Evolutionary conservation across 2,797 vertebrate genomes (phyloP), one percentile per base, ranked within the genome.

Genomic region (Apodemus agrarius): DNA sequence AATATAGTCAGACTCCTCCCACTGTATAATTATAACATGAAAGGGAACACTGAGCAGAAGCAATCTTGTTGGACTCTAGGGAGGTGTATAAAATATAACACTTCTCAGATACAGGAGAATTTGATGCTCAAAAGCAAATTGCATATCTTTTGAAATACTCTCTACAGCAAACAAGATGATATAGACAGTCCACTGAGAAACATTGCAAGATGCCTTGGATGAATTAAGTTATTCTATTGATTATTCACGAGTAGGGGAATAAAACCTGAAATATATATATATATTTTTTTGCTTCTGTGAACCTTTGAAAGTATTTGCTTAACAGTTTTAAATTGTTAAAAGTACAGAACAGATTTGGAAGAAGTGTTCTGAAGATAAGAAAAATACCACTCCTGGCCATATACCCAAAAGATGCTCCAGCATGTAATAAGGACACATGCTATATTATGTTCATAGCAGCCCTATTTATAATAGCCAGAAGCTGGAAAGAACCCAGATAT

Each of bases 321-420:
- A 83, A 16, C 5, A 49, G 72, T 10, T 90, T 92, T 21, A 54
- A 75, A 76, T 49, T 40, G 54, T 78, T 69, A 43, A 52, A 19
- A 59, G 1, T 88, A 93, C n/a, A 81, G 75, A 76, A 16, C 11
- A 87, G 17, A 63, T 79, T 88, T 93, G 67, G 3, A 78, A 52
- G 24, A 94, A 84, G 40, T 7, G 34, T 96, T 90, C 74, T 7
- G 37, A 94, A 61, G 17, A 93, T 11, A 40, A 49, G 52, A 89
- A 95, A 67, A 14, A 52, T 52, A 52, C 52, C 52, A 52, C 52
- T 13, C 52, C 52, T 52, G 52, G 52, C 12, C 52, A 52, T 52
- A 52, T 52, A 13, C 11, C 11, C 52, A 52, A 13, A 52, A 52
- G 52, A 52, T 52, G 52, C 12, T 52, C 12, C 52, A 52, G 13